These are phyloP conservation scores for Oligia latruncula DNA, from an alignment of 2,888 invertebrate species.

Conservation along the genomic window DNA sequence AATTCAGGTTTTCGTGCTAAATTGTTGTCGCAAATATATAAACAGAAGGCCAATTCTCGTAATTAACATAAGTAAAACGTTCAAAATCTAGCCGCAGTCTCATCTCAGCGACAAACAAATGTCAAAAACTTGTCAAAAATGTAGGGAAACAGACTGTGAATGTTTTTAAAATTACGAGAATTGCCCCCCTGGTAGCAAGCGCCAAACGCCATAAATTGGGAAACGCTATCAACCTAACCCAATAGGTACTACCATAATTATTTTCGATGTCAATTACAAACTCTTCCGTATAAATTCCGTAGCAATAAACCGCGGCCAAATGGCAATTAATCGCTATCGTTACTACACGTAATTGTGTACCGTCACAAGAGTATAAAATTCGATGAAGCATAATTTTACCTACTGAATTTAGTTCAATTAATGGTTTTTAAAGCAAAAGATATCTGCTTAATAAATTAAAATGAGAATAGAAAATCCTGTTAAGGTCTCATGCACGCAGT, in stretches of 20 bases:
- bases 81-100: too few relatives aligned
- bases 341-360: conserved; percentile 52
- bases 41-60: background rate
- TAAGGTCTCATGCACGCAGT: background rate
- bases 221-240: conserved; percentile 33
- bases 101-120: too few relatives aligned
- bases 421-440: conserved; percentile 8
- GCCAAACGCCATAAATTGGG: conserved; percentile 12
- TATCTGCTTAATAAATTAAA: conserved; percentile 12
- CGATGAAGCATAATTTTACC: conserved; percentile 29
- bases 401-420: conserved; percentile 1
- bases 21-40: background rate
- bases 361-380: conserved; percentile 43
- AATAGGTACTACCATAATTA: conserved; percentile 31
- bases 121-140: too few relatives aligned
- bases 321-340: conserved; percentile 56
- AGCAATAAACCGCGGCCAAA: conserved; percentile 45
- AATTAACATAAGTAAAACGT: too few relatives aligned
- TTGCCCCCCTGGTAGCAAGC: background rate
- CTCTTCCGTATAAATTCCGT: conserved; percentile 22
- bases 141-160: too few relatives aligned
- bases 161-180: too few relatives aligned
- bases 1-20: background rate
- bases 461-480: background rate
- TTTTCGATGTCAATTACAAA: conserved; percentile 42